Evolutionary conservation across 2,888 invertebrate species (phyloP), one percentile per base, ranked within the genome.

Genomic region (Gari tellinella): DNA sequence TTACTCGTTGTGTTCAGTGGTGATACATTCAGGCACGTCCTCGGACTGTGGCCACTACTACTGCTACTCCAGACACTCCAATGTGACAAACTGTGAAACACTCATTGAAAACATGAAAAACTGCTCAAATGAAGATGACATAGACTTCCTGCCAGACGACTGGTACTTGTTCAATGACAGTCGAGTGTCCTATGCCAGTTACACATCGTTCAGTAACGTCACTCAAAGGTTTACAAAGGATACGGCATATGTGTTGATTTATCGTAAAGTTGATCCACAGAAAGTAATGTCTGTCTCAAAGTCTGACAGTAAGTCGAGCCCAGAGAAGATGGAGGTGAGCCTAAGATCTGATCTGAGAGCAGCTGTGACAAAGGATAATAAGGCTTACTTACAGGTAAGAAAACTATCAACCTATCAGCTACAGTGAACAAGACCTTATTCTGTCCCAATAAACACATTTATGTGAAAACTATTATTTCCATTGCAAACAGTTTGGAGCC

Each of bases 31-130:
- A 0, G 97, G 97, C 1, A 94, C 94, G 23, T 95, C 95, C 57
- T 95, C 96, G 78, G 96, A 97, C 88, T 95, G 96, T 0, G 97
- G 97, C 0, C 97, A 97, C 90, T 97, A 97, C 90, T 96, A 96
- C 90, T 96, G 96, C 0, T 95, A 96, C 69, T 96, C 96, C 19
- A 75, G 90, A 7, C 88, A 88, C 64, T 86, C 88, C 2, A 70
- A 81, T 23, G 64, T 80, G 23, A 79, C 76, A 21, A 80, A 83
- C 57, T 57, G 80, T 1, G 73, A 84, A 48, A 26, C 74, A 0
- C 65, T 80, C 41, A 73, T 72, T 46, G 72, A 86, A 67, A 69
- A 80, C 23, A 60, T 85, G 25, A 63, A 82, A 7, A 51, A 74
- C 41, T 65, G 72, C 12, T 72, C 68, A 15, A 77, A 85, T 12